A percentile compares a stretch with the other conserved stretches of the same genome.
Conservation (phyloP, 2,888 invertebrate species). For the Erebia palarica region DNA sequence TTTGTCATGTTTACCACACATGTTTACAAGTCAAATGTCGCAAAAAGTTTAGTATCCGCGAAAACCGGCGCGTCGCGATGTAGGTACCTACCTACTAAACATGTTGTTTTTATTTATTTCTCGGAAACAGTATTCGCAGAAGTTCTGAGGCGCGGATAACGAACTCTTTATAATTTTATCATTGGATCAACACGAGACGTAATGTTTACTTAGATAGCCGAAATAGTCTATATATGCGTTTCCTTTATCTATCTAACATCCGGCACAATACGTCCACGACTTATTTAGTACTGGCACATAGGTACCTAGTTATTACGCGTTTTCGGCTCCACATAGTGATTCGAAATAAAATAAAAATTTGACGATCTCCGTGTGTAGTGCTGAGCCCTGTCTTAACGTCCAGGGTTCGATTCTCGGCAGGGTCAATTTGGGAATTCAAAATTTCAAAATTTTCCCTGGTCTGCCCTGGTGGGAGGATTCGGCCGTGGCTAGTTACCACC, state of each 20-base stretch:
- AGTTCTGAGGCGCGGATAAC: constrained; percentile 26
- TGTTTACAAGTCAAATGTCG: constrained; percentile 31
- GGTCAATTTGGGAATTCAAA: too few species aligned
- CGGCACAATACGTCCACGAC: constrained; percentile 57
- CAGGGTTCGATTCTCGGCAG: too few species aligned
- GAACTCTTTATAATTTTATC: constrained; percentile 34
- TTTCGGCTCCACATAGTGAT: too few species aligned
- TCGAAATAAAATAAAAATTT: too few species aligned
- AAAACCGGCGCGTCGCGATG: constrained; percentile 28
- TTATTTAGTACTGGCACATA: constrained; percentile 12
- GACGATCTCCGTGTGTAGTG: too few species aligned
- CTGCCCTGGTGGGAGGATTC: too few species aligned
- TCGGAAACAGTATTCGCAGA: constrained; percentile 38
- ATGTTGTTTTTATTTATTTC: constrained; percentile 39
- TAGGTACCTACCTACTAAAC: constrained; percentile 5
- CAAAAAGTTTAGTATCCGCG: constrained; percentile 35
- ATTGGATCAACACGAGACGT: constrained; percentile 26
- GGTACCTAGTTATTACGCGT: too few species aligned
- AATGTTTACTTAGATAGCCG: constrained; percentile 27
- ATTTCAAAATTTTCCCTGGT: too few species aligned
- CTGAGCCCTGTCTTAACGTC: too few species aligned
- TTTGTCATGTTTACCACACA: constrained; percentile 35
- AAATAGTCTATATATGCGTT: constrained; percentile 43
- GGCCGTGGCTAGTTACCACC: too few species aligned
- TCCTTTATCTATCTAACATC: constrained; percentile 75